These are phyloP conservation scores for Trypoxylon attenuatum DNA, from an alignment of 2,888 invertebrate species.

Conservation along the genomic window DNA sequence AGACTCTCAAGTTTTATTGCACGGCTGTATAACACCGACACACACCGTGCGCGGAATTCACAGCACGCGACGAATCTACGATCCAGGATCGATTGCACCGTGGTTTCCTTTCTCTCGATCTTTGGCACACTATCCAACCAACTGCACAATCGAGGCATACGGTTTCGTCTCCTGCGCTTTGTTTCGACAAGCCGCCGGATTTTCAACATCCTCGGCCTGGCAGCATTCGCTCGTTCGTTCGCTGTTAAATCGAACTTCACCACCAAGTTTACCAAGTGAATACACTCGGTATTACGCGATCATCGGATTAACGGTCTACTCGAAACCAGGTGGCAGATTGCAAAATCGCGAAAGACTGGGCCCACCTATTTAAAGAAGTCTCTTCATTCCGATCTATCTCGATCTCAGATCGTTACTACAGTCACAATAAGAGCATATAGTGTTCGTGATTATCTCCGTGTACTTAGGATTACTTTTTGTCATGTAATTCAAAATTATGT, in stretches of 20 bases:
- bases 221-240: too few relatives aligned
- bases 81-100: slow-evolving; percentile 18
- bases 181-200: neutral
- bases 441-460: too few relatives aligned
- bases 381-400: too few relatives aligned
- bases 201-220: neutral
- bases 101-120: slow-evolving; percentile 40
- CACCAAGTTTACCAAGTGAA: neutral
- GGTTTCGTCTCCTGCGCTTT: slow-evolving; percentile 12
- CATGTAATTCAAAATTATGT: too few relatives aligned
- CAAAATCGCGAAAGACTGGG: slow-evolving; percentile 13
- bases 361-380: slow-evolving; percentile 28
- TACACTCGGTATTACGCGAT: neutral
- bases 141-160: slow-evolving; percentile 3
- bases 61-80: slow-evolving; percentile 3
- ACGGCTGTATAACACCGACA: slow-evolving; percentile 12
- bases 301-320: neutral
- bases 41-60: slow-evolving; percentile 41
- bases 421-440: too few relatives aligned
- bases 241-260: slow-evolving; percentile 3
- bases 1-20: slow-evolving; percentile 19
- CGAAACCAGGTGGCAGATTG: too few relatives aligned
- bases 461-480: too few relatives aligned
- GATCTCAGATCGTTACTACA: too few relatives aligned
- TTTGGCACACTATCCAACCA: slow-evolving; percentile 23